Percentiles rank a stretch among this genome's conserved stretches.
phyloP scores from a whole-genome alignment of 2,113 vertebrate species.

The Rostratula benghalensis region DNA sequence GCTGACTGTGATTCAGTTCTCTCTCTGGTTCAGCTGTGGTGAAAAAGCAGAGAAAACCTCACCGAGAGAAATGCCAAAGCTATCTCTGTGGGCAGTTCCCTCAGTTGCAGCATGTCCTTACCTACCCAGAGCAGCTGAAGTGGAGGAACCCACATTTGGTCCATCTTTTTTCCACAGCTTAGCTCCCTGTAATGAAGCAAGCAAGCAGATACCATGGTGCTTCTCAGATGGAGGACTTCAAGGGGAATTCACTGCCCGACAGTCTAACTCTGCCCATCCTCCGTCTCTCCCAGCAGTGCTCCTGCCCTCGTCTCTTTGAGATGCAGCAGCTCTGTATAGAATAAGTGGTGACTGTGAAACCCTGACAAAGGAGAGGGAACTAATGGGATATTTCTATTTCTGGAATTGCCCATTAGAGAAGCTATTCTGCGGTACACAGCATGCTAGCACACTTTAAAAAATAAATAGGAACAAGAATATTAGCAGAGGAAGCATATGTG shows the following conservation, averaged over 20 bases:
- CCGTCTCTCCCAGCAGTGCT: neutral
- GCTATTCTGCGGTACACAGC: slow-evolving; percentile 29
- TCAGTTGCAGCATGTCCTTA: neutral
- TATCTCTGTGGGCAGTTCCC: neutral
- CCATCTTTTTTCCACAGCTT: neutral
- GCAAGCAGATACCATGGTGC: neutral
- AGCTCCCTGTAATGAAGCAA: neutral
- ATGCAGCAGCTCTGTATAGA: neutral
- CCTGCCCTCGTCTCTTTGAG: neutral
- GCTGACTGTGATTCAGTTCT: neutral
- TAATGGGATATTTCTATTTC: slow-evolving; percentile 64
- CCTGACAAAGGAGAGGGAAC: slow-evolving; percentile 20
- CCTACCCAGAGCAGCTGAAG: neutral
- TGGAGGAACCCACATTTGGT: neutral
- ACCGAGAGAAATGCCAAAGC: neutral
- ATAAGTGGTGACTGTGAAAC: neutral
- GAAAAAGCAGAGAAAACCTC: neutral
- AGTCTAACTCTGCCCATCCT: neutral
- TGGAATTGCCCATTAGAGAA: slow-evolving; percentile 63
- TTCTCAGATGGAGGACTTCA: neutral
- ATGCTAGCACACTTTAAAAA: slow-evolving; percentile 38
- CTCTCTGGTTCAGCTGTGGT: neutral
- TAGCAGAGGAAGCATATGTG: slow-evolving; percentile 55
- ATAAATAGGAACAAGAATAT: slow-evolving; percentile 58
- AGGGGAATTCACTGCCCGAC: neutral